Evolutionary conservation across 2,113 vertebrate genomes (phyloP), one percentile per base, ranked within the genome.

Genomic region (Saccopteryx leptura): DNA sequence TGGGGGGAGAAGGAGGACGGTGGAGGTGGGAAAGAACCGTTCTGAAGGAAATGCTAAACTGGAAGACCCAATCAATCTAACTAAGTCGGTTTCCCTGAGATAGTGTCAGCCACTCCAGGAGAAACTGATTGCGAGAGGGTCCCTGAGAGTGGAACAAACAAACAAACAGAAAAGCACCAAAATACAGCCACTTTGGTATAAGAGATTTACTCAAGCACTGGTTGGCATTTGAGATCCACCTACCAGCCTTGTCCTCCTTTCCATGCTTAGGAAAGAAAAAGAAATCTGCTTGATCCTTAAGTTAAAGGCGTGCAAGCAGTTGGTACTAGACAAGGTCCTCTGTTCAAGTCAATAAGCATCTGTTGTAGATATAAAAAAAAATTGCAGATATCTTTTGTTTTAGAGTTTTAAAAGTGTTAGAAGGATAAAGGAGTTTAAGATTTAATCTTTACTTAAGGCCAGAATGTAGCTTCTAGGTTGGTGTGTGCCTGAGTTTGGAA

Each of bases 61-160:
- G 98, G 98, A 98, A 98, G 98, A 98, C 99, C 98, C 98, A 99
- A 99, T 99, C 99, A 99, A 99, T 99, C 99, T 99, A 98, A 95
- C 92, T 86, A 96, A 95, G 95, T 93, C 78, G 90, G 98, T 95
- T 98, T 99, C 98, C 98, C 98, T 96, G 98, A 98, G 99, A 99
- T 99, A 99, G 98, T 98, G 99, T 99, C 99, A 99, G 96, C 96
- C 95, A 93, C 97, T 96, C 89, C 96, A 86, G 98, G 98, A 97
- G 98, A 98, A 99, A 99, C 98, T 98, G 98, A 99, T 98, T 98
- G 98, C 98, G 74, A 95, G 85, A 76, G 94, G 97, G 95, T 98
- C 97, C 83, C 75, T 39, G 82, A 85, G 79, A 96, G 89, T 80
- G 95, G 78, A 39, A 72, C 65, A 90, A 63, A 66, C 10, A 58